phyloP scores from a whole-genome alignment of 2,888 invertebrate species.

The Cylindroiulus punctatus region DNA sequence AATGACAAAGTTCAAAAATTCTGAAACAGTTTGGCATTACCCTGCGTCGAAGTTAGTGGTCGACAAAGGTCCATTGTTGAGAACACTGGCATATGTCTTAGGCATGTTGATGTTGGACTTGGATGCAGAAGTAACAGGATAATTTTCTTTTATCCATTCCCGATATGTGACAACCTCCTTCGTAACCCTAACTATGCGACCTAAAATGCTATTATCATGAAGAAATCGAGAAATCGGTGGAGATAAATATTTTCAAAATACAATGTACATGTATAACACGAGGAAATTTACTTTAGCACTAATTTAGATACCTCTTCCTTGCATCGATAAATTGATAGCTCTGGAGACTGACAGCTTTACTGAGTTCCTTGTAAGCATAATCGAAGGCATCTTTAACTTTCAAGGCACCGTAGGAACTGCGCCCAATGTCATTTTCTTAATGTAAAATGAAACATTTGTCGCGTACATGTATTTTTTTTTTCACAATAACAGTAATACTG shows the following conservation, averaged over 20 bases:
- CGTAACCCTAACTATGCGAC: constrained; percentile 90
- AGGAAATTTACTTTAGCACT: not conserved
- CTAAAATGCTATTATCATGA: constrained; percentile 75
- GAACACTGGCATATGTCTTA: constrained; percentile 24
- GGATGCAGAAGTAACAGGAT: constrained; percentile 59
- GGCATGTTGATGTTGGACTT: constrained; percentile 24
- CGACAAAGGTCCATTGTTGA: not conserved
- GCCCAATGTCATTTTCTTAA: constrained; percentile 92
- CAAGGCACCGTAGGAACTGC: constrained; percentile 94
- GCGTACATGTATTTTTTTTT: not conserved
- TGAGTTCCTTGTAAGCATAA: constrained; percentile 78
- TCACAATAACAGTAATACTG: not conserved
- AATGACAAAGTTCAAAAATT: not conserved
- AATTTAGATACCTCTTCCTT: constrained; percentile 58
- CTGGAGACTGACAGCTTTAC: constrained; percentile 62
- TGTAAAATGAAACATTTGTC: not conserved
- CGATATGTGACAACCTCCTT: constrained; percentile 87
- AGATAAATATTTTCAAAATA: not conserved
- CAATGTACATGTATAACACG: not conserved
- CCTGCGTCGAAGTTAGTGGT: not conserved
- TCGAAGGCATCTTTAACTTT: constrained; percentile 94
- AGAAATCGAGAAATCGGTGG: not conserved
- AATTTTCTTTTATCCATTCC: constrained; percentile 73
- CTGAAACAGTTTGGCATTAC: not conserved
- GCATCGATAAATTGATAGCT: constrained; percentile 59